Evolutionary conservation across 2,797 vertebrate species (phyloP), one percentile per base, ranked within the genome.

Genomic region (Ambastaia sidthimunki): DNA sequence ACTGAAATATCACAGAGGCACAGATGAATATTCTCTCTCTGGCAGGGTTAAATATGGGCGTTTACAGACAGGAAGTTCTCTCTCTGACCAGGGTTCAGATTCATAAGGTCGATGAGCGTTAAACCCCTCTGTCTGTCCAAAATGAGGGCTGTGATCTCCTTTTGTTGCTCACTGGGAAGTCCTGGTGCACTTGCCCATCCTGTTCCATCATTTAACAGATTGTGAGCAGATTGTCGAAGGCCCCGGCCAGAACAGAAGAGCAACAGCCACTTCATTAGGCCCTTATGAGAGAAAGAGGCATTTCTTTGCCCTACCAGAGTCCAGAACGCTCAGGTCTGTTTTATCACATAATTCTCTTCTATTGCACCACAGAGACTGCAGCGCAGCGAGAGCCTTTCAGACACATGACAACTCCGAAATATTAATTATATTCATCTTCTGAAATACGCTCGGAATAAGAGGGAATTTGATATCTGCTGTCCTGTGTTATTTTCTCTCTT

Each of bases 141-240:
- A 97, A 97, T 96, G 93, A 91, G 91, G 93, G 91, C 93, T 95
- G 94, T 96, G 96, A 97, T 98, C 95, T 96, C 94, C 94, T 94
- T 98, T 97, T 98, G 96, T 97, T 94, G 95, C 95, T 96, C 96
- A 96, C 95, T 96, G 95, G 96, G 92, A 97, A 96, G 95, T 95
- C 94, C 94, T 95, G 95, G 95, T 97, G 95, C 94, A 95, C 96
- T 94, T 93, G 94, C 88, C 90, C 95, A 94, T 94, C 95, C 94
- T 93, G 94, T 95, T 96, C 95, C 96, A 95, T 96, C 96, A 97
- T 97, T 97, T 97, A 96, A 96, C 94, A 94, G 91, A 95, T 90
- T 96, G 95, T 96, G 96, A 97, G 97, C 97, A 98, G 96, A 96
- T 95, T 95, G 96, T 94, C 95, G 95, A 95, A 94, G 95, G 92